Conservation (phyloP, 2,113 vertebrate genomes). For the Mustelus asterias region DNA sequence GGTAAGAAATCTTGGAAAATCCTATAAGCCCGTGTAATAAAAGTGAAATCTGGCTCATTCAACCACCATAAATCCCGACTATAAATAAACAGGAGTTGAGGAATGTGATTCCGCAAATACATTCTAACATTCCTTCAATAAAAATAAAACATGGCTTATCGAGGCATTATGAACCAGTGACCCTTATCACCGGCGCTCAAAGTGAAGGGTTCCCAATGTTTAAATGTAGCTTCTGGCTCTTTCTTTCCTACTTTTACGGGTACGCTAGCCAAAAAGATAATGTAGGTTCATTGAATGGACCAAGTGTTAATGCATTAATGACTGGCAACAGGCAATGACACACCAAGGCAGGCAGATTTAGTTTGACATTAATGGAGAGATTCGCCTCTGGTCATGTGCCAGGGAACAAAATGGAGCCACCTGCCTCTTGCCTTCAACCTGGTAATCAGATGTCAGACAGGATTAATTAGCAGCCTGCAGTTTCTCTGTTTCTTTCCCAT, state of each 20-base stretch:
- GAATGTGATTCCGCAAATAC: background rate
- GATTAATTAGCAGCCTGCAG: slow-evolving; percentile 74
- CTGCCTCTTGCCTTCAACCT: slow-evolving; percentile 63
- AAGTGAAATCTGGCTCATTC: background rate
- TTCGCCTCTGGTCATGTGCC: slow-evolving; percentile 74
- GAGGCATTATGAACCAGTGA: background rate
- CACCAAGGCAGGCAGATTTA: slow-evolving; percentile 64
- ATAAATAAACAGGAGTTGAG: background rate
- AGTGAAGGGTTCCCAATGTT: slow-evolving; percentile 38
- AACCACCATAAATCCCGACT: background rate
- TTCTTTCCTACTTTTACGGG: slow-evolving; percentile 53
- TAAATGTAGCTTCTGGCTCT: slow-evolving; percentile 41
- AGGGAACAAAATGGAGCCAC: slow-evolving; percentile 41
- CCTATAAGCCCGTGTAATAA: background rate
- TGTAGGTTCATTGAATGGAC: slow-evolving; percentile 61
- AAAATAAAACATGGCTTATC: background rate
- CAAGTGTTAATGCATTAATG: slow-evolving; percentile 77
- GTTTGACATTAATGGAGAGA: slow-evolving; percentile 92
- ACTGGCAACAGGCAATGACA: slow-evolving; percentile 66
- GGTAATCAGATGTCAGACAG: slow-evolving; percentile 75
- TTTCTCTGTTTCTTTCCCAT: slow-evolving; percentile 56
- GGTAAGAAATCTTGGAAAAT: background rate
- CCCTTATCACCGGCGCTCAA: slow-evolving; percentile 44
- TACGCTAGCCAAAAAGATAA: slow-evolving; percentile 57
- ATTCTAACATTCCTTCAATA: background rate